Evolutionary conservation across 2,113 vertebrate genomes (phyloP), one percentile per base, ranked within the genome.

Genomic region (Zosterops borbonicus): DNA sequence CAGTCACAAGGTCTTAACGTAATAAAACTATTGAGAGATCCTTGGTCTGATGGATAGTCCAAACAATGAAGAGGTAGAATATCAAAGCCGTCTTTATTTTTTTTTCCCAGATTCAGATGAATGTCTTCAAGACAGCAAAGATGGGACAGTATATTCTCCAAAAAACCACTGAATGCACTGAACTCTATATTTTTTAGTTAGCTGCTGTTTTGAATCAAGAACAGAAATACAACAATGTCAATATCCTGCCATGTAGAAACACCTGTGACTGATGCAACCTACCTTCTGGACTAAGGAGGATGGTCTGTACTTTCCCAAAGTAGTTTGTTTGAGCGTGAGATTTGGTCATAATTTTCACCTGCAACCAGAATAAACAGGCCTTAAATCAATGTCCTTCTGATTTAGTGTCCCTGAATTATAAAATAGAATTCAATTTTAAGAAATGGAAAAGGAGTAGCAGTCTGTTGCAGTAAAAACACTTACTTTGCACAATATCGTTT

Each of bases 131-230:
- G 27, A 71, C 9, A 49, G 18, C 5, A 44, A 55, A 23, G 70
- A 64, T 11, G 14, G 7, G 5, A 42, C 18, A 42, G 6, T 17
- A 18, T 12, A 3, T 50, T 50, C 23, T 70, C 25, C 29, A 39
- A 18, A 82, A 89, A 84, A 50, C 5, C 11, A 59, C 4, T 0
- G 0, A 75, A 67, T 63, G 22, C 14, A n/a, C 4, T 65, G 25
- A 52, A 53, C 6, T 70, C 9, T 5, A 18, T 49, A 11, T 7
- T 62, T n/a, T 63, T 70, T 15, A 50, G 24, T 53, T 84, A 55
- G 9, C 31, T 79, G 9, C 24, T 49, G 12, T 31, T 90, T 65
- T 59, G 83, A 63, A 50, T 55, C 9, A 71, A 11, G 42, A 63
- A 71, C 12, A 56, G 7, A 65, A 87, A 77, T 46, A 44, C 12